Evolutionary conservation across 2,113 vertebrate species (phyloP).

Genomic region (Charadrius vociferus): DNA sequence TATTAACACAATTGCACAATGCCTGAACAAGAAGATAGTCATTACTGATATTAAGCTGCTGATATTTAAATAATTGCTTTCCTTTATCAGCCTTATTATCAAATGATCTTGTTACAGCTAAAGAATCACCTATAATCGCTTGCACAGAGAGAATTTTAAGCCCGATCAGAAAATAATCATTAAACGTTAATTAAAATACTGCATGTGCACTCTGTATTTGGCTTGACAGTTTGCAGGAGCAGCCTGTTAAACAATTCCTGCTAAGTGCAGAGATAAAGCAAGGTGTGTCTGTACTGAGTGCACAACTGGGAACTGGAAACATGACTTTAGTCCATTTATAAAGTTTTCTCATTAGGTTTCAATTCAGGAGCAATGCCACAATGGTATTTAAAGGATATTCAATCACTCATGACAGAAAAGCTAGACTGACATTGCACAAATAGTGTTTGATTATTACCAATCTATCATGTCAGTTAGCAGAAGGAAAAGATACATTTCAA

Average conservation of each 20-base stretch:
- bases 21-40: conserved; percentile 7
- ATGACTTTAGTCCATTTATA: conserved; percentile 41
- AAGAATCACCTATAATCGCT: conserved; percentile 51
- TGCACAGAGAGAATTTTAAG: conserved; percentile 31
- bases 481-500: conserved; percentile 63
- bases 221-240: background rate
- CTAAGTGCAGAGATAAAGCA: background rate
- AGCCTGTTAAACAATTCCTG: background rate
- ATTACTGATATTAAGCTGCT: conserved; percentile 46
- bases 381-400: conserved; percentile 52
- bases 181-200: conserved; percentile 52
- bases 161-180: conserved; percentile 31
- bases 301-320: conserved; percentile 16
- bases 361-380: conserved; percentile 18
- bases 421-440: conserved; percentile 47
- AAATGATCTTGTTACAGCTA: conserved; percentile 45
- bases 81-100: conserved; percentile 51
- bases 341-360: conserved; percentile 54
- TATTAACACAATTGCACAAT: conserved; percentile 30
- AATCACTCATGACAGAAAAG: conserved; percentile 48
- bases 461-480: conserved; percentile 53
- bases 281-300: background rate
- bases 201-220: background rate
- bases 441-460: conserved; percentile 62
- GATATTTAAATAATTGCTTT: conserved; percentile 44